A percentile compares a stretch with the other conserved stretches of the same genome.
phyloP scores from a whole-genome alignment of 2,888 invertebrate species.

The Allygus modestus region DNA sequence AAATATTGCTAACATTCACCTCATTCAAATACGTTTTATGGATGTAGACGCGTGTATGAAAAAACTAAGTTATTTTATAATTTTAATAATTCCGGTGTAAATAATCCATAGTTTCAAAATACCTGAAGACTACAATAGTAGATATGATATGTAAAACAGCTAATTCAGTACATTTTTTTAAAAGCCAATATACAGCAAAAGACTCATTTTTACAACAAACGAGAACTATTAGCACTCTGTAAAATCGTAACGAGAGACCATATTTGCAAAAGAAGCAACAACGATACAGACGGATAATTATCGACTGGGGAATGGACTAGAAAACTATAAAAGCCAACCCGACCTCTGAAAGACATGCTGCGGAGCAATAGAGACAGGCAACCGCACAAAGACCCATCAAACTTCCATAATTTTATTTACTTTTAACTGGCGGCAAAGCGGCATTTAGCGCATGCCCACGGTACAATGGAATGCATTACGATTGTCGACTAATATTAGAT shows the following conservation, averaged over 20 bases:
- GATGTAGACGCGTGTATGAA: no score
- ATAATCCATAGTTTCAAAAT: no score
- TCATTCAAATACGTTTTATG: no score
- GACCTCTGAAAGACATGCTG: neutral
- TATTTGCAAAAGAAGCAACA: slow-evolving; percentile 29
- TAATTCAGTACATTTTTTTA: no score
- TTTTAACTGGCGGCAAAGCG: slow-evolving; percentile 45
- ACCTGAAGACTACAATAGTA: no score
- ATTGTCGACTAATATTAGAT: slow-evolving; percentile 57
- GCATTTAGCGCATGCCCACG: slow-evolving; percentile 42
- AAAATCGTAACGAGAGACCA: neutral
- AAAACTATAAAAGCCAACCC: neutral
- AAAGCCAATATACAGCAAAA: no score
- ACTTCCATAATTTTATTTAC: slow-evolving; percentile 56
- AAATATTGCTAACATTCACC: no score
- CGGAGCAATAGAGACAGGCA: slow-evolving; percentile 12
- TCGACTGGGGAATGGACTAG: neutral
- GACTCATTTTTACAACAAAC: neutral
- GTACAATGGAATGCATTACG: slow-evolving; percentile 45
- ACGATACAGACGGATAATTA: slow-evolving; percentile 9
- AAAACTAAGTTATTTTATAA: no score
- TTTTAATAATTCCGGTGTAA: no score
- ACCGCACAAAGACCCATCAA: slow-evolving; percentile 49
- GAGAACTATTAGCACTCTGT: neutral
- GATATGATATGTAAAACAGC: no score